A percentile compares a stretch with the other conserved stretches of the same genome.
Conservation (phyloP, 1,140 invertebrate species). For the Goniozus legneri region DNA sequence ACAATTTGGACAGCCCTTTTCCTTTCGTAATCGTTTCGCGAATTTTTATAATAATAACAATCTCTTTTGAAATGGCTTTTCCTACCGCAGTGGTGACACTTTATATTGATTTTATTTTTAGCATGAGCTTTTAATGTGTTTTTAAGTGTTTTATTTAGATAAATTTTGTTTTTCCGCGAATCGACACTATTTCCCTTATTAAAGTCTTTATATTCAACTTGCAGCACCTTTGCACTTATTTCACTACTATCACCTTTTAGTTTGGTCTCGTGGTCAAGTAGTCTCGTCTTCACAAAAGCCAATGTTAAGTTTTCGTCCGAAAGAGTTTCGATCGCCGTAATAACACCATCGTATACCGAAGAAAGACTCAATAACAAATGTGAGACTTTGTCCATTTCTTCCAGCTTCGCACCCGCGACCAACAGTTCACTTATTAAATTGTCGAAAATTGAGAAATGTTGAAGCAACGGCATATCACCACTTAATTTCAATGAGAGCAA, state of each 20-base stretch:
- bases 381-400: constrained; percentile 37
- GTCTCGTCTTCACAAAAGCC: constrained; percentile 42
- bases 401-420: constrained; percentile 39
- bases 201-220: too few relatives aligned
- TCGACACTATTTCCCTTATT: too few relatives aligned
- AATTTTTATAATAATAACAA: background rate
- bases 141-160: too few relatives aligned
- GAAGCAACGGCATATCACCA: constrained; percentile 31
- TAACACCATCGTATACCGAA: constrained; percentile 33
- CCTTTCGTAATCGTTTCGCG: background rate
- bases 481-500: constrained; percentile 40
- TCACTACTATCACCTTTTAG: too few relatives aligned
- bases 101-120: too few relatives aligned
- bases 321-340: constrained; percentile 48
- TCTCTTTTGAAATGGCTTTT: too few relatives aligned
- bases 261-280: too few relatives aligned
- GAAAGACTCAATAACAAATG: constrained; percentile 44
- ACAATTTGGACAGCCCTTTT: too few relatives aligned
- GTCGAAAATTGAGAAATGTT: constrained; percentile 43
- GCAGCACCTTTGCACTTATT: constrained; percentile 29
- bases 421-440: constrained; percentile 37
- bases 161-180: too few relatives aligned
- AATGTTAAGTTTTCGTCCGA: constrained; percentile 37
- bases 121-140: background rate
- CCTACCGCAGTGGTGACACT: too few relatives aligned